Evolutionary conservation across 1,140 invertebrate genomes (phyloP).

Genomic region (Teleogryllus occipitalis): DNA sequence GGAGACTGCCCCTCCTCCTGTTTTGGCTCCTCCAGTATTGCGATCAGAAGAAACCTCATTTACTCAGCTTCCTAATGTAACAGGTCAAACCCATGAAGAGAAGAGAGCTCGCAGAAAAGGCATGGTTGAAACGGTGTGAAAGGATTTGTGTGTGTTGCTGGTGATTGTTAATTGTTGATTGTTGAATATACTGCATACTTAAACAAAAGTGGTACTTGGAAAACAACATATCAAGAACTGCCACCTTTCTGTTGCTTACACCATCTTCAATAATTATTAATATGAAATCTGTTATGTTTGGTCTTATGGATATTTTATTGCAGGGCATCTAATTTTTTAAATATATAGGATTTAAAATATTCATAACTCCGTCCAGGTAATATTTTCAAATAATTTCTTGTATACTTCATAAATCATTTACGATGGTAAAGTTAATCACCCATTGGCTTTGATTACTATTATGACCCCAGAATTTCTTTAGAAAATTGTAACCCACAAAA

Average conservation of each 20-base stretch:
- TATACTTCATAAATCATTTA: too few species aligned
- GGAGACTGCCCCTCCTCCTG: background rate
- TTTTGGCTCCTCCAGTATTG: conserved; percentile 8
- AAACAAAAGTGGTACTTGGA: background rate
- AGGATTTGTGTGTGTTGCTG: background rate
- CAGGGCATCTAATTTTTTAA: background rate
- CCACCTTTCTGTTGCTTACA: background rate
- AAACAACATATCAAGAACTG: background rate
- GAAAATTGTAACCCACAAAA: too few species aligned
- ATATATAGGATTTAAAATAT: background rate
- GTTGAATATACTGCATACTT: background rate
- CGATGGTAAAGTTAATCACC: too few species aligned
- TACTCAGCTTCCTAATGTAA: conserved; percentile 16
- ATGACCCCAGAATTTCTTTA: too few species aligned
- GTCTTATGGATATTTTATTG: background rate
- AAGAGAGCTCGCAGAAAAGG: conserved; percentile 17
- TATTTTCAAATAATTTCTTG: background rate
- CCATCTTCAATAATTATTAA: background rate
- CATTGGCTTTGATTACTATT: too few species aligned
- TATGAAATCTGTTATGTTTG: background rate
- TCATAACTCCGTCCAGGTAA: background rate
- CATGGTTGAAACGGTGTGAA: conserved; percentile 20
- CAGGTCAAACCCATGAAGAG: conserved; percentile 8
- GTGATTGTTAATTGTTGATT: background rate
- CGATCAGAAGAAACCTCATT: conserved; percentile 20